Conservation (phyloP, 2,888 invertebrate genomes). For the Drosophila ezoana region DNA sequence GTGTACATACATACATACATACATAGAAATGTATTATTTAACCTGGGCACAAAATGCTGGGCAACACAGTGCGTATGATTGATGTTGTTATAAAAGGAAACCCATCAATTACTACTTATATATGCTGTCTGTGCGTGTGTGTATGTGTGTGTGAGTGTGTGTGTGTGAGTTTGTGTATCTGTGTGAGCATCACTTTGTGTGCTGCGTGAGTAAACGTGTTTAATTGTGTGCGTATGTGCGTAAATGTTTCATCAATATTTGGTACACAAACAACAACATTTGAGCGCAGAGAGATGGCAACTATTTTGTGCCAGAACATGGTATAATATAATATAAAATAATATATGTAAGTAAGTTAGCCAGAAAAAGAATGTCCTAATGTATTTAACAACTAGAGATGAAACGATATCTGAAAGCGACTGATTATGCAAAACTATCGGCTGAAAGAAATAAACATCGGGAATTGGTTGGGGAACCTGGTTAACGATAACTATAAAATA, state of each 20-base stretch:
- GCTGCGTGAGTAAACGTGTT: slow-evolving; percentile 73
- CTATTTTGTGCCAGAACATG: slow-evolving; percentile 32
- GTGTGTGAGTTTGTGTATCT: slow-evolving; percentile 9
- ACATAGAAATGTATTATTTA: slow-evolving; percentile 53
- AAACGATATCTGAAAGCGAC: background rate
- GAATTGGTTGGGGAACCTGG: no score
- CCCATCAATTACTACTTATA: slow-evolving; percentile 75
- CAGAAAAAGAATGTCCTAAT: slow-evolving; percentile 67
- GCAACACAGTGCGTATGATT: slow-evolving; percentile 73
- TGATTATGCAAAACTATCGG: slow-evolving; percentile 15
- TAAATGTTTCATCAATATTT: slow-evolving; percentile 80
- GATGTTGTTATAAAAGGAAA: slow-evolving; percentile 78
- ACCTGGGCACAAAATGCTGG: slow-evolving; percentile 57
- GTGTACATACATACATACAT: slow-evolving; percentile 3
- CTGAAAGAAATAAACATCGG: no score
- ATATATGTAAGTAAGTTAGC: slow-evolving; percentile 51
- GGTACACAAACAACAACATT: slow-evolving; percentile 61
- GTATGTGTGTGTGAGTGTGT: slow-evolving; percentile 32
- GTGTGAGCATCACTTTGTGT: slow-evolving; percentile 41
- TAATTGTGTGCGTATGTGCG: slow-evolving; percentile 77
- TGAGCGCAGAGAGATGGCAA: slow-evolving; percentile 47
- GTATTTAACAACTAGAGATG: slow-evolving; percentile 50
- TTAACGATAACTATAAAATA: no score
- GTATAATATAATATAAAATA: slow-evolving; percentile 26
- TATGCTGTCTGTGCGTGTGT: slow-evolving; percentile 42